Base-by-base conservation (phyloP, 2,888 invertebrate species). In the Caenorhabditis sp. region DNA sequence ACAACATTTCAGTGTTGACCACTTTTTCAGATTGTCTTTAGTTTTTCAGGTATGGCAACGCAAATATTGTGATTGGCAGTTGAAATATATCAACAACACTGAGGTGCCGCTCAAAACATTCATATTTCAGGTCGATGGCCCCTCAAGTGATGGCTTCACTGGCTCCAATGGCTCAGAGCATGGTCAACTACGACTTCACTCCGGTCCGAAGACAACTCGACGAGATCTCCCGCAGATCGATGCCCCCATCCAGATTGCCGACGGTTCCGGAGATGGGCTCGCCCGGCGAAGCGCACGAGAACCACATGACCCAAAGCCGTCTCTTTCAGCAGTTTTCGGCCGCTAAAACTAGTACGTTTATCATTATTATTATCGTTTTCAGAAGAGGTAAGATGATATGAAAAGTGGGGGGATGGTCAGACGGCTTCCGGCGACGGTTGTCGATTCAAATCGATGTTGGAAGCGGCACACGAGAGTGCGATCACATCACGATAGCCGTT, bases 311-410 rank as follows among this genome's bases (percentile, higher is more conserved):
- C 0, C 82, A 83, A 22, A 85, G 85, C 9, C 63, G 83, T 9
- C 79, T 88, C 4, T 87, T 86, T 56, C 87, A 87, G 61, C 84
- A 88, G 61, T 88, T 88, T 53, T 71, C 83, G 8, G 74, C 68
- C 11, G 61, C 53, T 4, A 65, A 75, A 27, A 55, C 48, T 1
- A 62, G 72, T 66, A 8, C 43, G 70, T 56, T 46, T 24, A n/a
- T 20, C 20, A 35, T 37, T 24, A 5, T n/a, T n/a, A n/a, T n/a
- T n/a, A n/a, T n/a, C n/a, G n/a, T n/a, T n/a, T n/a, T n/a, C n/a
- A n/a, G n/a, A n/a, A n/a, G n/a, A n/a, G n/a, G n/a, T n/a, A n/a
- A n/a, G n/a, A n/a, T 26, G 35, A 48, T 26, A 48, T 1, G 26
- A 15, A 4, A 24, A 26, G 39, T 35, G 35, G 35, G 2, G 27